Percentiles rank a stretch among this genome's conserved stretches.
Conservation (phyloP, 2,888 invertebrate species). For the Netelia melanura region DNA sequence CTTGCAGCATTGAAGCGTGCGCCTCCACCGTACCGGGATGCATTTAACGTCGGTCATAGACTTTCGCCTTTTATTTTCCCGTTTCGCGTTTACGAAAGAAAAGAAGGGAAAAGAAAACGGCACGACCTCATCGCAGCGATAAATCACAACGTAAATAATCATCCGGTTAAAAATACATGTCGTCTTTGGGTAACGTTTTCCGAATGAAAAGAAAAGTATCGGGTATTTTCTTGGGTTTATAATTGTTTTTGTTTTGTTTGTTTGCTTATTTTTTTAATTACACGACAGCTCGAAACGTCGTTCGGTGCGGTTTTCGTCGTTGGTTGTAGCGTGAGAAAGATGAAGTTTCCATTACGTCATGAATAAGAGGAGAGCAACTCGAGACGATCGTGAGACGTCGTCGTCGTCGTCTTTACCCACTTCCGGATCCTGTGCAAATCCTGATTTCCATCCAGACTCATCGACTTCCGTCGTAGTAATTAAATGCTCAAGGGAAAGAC, state of each 20-base stretch:
- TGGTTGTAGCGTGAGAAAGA: constrained; percentile 43
- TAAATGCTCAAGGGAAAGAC: constrained; percentile 65
- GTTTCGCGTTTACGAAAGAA: background rate
- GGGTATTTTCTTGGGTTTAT: background rate
- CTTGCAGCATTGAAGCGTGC: constrained; percentile 25
- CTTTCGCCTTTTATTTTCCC: constrained; percentile 52
- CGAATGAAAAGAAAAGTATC: background rate
- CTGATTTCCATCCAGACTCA: constrained; percentile 71
- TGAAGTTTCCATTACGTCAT: constrained; percentile 60
- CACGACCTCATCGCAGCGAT: constrained; percentile 4
- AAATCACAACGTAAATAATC: constrained; percentile 1
- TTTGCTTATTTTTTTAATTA: background rate
- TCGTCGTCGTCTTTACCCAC: constrained; percentile 56
- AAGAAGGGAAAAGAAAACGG: constrained; percentile 17
- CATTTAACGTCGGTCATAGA: constrained; percentile 64
- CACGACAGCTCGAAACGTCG: background rate
- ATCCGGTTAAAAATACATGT: background rate
- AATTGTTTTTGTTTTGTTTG: background rate
- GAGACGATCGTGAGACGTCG: constrained; percentile 61
- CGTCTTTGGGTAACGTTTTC: background rate
- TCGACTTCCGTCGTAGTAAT: constrained; percentile 68
- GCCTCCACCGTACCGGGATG: constrained; percentile 26
- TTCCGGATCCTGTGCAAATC: constrained; percentile 69
- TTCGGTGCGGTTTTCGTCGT: constrained; percentile 43
- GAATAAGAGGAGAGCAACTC: constrained; percentile 41